These are phyloP conservation scores for Saccostrea cuccullata DNA, from an alignment of 1,140 invertebrate species.

Conservation along the genomic window DNA sequence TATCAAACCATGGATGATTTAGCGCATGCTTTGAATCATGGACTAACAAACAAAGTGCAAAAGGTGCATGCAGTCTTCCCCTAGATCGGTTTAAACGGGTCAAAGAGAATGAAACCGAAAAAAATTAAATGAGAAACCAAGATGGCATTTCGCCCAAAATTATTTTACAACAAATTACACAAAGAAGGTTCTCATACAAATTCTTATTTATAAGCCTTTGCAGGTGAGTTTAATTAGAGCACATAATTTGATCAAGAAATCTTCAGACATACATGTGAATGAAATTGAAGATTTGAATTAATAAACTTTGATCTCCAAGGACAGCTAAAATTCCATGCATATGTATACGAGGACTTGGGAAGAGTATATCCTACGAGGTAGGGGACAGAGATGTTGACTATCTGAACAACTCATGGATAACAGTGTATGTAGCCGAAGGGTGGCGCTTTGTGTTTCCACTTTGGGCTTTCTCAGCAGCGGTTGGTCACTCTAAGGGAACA, in stretches of 20 bases:
- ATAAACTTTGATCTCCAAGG: constrained; percentile 74
- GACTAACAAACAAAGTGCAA: constrained; percentile 48
- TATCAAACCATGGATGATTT: constrained; percentile 20
- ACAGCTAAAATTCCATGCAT: constrained; percentile 98
- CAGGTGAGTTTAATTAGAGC: constrained; percentile 36
- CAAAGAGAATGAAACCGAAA: not conserved
- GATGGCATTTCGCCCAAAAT: constrained; percentile 44
- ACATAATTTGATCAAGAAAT: too few species aligned
- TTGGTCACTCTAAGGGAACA: too few species aligned
- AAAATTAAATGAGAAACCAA: constrained; percentile 21
- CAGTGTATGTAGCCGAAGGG: constrained; percentile 63
- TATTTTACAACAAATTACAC: constrained; percentile 49
- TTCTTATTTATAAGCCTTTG: constrained; percentile 58
- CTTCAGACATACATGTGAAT: too few species aligned
- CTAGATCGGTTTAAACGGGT: not conserved
- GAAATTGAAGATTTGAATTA: too few species aligned
- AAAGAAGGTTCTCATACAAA: constrained; percentile 47
- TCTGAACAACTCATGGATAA: constrained; percentile 75
- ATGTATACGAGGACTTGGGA: constrained; percentile 96
- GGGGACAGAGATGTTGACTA: constrained; percentile 95
- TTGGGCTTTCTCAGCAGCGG: constrained; percentile 60
- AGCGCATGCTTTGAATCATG: constrained; percentile 38
- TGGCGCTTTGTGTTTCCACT: constrained; percentile 68
- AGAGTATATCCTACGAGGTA: constrained; percentile 86
- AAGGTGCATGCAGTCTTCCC: constrained; percentile 57